Percentiles rank a stretch among this genome's conserved stretches.
Conservation (phyloP, 2,888 invertebrate species). For the Lepidochrysops patricia region DNA sequence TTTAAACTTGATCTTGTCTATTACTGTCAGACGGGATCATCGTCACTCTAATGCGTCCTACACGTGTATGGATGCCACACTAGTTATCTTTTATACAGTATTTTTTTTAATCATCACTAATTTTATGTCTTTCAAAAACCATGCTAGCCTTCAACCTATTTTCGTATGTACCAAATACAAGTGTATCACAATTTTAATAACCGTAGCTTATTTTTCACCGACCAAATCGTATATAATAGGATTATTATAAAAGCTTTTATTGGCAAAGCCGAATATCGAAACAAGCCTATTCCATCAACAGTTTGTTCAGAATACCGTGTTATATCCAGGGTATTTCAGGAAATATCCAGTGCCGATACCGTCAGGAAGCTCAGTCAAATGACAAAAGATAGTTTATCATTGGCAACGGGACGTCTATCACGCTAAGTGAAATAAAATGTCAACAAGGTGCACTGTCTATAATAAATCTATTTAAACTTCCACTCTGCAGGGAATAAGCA, state of each 20-base stretch:
- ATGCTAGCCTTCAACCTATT: no score
- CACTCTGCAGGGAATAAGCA: background rate
- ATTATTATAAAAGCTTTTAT: no score
- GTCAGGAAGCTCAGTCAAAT: background rate
- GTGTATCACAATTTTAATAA: no score
- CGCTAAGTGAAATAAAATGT: slow-evolving; percentile 3
- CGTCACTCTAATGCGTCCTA: background rate
- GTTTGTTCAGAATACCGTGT: no score
- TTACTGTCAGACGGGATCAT: background rate
- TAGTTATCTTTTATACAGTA: no score
- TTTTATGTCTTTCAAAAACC: no score
- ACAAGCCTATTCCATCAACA: background rate
- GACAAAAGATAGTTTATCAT: background rate
- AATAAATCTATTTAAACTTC: background rate
- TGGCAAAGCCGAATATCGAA: background rate
- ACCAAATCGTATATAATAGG: no score
- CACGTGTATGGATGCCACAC: background rate
- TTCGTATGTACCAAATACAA: no score
- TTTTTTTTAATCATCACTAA: no score
- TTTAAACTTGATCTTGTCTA: background rate
- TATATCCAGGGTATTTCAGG: background rate
- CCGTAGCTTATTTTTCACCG: background rate
- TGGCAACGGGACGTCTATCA: background rate
- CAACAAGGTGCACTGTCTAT: background rate
- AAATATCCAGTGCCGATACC: background rate